Evolutionary conservation across 2,113 vertebrate species (phyloP).

Genomic region (Carollia perspicillata): DNA sequence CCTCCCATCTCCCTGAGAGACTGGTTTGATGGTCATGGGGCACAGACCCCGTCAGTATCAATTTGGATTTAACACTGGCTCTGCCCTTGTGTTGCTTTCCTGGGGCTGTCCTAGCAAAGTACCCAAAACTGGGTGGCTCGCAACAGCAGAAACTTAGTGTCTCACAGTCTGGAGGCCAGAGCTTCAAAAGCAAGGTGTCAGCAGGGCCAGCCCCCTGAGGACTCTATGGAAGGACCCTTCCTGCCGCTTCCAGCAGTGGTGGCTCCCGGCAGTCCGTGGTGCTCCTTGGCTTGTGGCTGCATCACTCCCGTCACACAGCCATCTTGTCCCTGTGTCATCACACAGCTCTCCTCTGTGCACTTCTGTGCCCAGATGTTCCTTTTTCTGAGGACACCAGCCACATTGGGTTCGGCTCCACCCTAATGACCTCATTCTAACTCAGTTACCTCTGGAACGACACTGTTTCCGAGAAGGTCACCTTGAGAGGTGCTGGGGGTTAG

Average conservation of each 20-base stretch:
- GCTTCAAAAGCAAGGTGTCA: neutral
- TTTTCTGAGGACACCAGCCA: neutral
- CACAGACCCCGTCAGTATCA: neutral
- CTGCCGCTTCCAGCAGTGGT: neutral
- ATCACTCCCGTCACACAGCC: accelerated
- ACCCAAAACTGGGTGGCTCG: neutral
- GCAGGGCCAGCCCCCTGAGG: accelerated
- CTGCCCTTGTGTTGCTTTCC: neutral
- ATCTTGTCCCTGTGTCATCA: neutral
- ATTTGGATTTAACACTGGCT: neutral
- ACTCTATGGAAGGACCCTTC: neutral
- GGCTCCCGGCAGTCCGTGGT: accelerated
- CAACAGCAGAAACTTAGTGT: neutral
- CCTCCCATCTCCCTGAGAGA: neutral
- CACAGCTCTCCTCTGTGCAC: accelerated
- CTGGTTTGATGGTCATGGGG: neutral
- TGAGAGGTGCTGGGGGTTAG: neutral
- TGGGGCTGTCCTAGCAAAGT: neutral
- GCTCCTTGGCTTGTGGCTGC: neutral
- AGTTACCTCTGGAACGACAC: neutral
- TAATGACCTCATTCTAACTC: neutral
- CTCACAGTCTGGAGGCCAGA: neutral
- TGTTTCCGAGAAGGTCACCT: neutral
- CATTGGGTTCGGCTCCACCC: neutral
- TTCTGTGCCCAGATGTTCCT: neutral